A percentile compares a stretch with the other conserved stretches of the same genome.
These are phyloP conservation scores for Coenonympha glycerion DNA, from an alignment of 2,888 invertebrate species.

Conservation along the genomic window DNA sequence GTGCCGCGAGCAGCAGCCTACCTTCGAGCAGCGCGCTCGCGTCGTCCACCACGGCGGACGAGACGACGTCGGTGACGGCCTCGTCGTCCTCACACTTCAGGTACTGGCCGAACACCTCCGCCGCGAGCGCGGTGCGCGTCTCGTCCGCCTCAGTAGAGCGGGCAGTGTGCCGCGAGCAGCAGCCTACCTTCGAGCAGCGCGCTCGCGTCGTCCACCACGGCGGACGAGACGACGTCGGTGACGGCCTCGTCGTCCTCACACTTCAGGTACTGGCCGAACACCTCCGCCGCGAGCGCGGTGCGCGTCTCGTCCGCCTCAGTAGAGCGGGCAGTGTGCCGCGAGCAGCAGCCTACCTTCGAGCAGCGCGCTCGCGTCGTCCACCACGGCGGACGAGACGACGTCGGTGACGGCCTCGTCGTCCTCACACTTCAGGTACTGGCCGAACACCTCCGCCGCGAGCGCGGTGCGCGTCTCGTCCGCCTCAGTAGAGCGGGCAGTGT, in stretches of 20 bases:
- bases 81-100: constrained; percentile 67
- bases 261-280: constrained; percentile 75
- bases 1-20: too few species aligned
- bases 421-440: too few species aligned
- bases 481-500: too few species aligned
- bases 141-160: constrained; percentile 97
- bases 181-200: constrained; percentile 62
- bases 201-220: constrained; percentile 54
- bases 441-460: too few species aligned
- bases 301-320: constrained; percentile 94
- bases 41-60: constrained; percentile 50
- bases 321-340: too few species aligned
- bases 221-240: constrained; percentile 53
- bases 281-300: constrained; percentile 81
- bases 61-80: constrained; percentile 62
- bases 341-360: constrained; percentile 65
- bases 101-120: constrained; percentile 75
- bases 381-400: too few species aligned
- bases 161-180: too few species aligned
- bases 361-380: constrained; percentile 51
- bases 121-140: constrained; percentile 85
- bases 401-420: too few species aligned
- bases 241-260: constrained; percentile 64
- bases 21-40: constrained; percentile 66
- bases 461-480: too few species aligned